Evolutionary conservation across 2,113 vertebrate species (phyloP), one percentile per base, ranked within the genome.

Genomic region (Tenebrosternarchus preto): DNA sequence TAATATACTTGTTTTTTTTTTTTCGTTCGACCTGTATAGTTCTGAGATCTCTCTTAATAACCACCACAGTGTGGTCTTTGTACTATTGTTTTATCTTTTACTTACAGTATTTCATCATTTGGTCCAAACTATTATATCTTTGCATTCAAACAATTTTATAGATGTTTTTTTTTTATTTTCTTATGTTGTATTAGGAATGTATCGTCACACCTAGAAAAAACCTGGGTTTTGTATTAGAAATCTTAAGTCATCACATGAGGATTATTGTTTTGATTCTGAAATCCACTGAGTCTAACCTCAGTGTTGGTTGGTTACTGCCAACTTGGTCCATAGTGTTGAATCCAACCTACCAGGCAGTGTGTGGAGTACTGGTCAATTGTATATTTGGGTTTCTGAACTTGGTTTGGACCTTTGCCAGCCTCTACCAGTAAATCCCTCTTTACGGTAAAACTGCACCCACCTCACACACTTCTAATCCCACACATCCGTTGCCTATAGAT

Each of bases 391-490:
- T 15, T 43, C 70, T 4, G 11, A 71, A 20, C 3, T 55, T 4
- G 0, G 55, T 22, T 31, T 79, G 67, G 68, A 71, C 25, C 56
- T 72, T 61, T 79, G 77, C 77, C 77, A 63, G 16, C 25, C 27
- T 46, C 24, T 71, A 24, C 63, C 68, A 71, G 67, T 79, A 61
- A 79, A 79, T 72, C 77, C 77, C 39, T 63, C 68, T 63, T 79
- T 79, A 79, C 25, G 2, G 77, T 79, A 79, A 78, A 79, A 57
- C 46, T 39, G 68, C 68, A 0, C 7, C 29, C 9, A 12, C 76
- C 53, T 55, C 71, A 33, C 53, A 27, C 24, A 15, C 71, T 19
- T 25, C 25, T 7, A 64, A 64, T 64, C 63, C 63, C 63, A 33
- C 33, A 33, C 63, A 66, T 66, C 63, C 27, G 63, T 8, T 19